Evolutionary conservation across 2,113 vertebrate genomes (phyloP).

Genomic region (Eulacestoma nigropectus): DNA sequence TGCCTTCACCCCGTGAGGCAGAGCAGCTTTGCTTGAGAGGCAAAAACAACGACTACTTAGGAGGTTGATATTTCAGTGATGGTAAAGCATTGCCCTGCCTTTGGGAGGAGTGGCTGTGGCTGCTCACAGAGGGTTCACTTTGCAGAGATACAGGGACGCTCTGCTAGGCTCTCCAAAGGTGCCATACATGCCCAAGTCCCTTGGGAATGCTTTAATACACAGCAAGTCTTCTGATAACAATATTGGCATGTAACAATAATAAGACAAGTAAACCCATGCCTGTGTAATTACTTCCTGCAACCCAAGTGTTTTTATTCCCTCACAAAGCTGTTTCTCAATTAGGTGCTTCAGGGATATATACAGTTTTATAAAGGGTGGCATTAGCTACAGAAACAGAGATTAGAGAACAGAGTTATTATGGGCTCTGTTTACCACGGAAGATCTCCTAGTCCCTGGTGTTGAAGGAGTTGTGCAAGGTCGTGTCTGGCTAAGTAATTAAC

Average conservation of each 20-base stretch:
- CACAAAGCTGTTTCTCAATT: neutral
- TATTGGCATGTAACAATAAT: neutral
- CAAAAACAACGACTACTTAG: neutral
- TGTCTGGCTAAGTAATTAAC: slow-evolving; percentile 28
- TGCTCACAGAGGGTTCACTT: neutral
- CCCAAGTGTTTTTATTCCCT: neutral
- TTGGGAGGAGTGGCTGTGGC: neutral
- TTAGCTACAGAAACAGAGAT: neutral
- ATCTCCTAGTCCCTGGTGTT: neutral
- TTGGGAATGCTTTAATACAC: neutral
- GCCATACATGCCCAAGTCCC: accelerated
- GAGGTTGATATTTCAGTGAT: neutral
- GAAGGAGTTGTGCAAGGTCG: neutral
- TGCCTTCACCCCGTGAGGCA: neutral
- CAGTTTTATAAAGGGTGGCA: neutral
- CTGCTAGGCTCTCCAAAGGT: neutral
- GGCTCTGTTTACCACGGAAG: neutral
- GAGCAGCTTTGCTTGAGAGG: neutral
- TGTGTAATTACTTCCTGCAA: neutral
- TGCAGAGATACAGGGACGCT: neutral
- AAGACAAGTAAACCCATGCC: neutral
- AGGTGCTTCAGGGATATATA: neutral
- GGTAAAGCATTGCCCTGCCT: neutral
- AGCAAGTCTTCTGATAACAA: neutral
- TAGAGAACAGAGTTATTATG: neutral